Evolutionary conservation across 2,113 vertebrate genomes (phyloP), one percentile per base, ranked within the genome.

Genomic region (Microtus richardsoni): DNA sequence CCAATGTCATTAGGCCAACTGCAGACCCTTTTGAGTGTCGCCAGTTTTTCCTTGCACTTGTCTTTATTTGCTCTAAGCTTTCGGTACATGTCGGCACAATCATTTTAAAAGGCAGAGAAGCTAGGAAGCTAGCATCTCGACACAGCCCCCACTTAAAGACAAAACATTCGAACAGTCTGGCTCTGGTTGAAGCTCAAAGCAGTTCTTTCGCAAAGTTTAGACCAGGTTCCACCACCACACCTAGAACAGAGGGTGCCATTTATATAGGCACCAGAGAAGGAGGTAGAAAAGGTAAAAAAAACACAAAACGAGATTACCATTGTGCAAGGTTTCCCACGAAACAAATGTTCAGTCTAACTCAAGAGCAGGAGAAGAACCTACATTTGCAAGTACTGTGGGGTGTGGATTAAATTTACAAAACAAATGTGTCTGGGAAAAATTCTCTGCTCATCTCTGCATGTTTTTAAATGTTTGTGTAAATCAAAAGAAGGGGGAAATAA

Each of bases 61-160:
- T 80, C 28, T 52, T 30, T 24, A 52, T 52, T 49, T 6, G n/a
- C 74, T 54, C 11, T 10, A 83, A 54, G 66, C 58, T 91, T 89
- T 90, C 80, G 58, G 71, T 70, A 11, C 7, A 13, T 60, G 33
- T 85, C 54, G 68, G 33, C 36, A 79, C 0, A 54, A 52, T 49
- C 44, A 78, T 85, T 92, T 95, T 30, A 79, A 94, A 91, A 74
- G 70, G 33, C n/a, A 93, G 44, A 95, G 30, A 28, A 94, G 86
- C 82, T n/a, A 44, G 0, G 83, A 39, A 90, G 28, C 70, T 21
- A 85, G 7, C 14, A 58, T 86, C 54, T 92, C 39, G 49, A 3
- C 17, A 17, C 84, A 52, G n/a, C 12, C 39, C 14, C 16, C 41
- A 16, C 0, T 82, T 44, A 83, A 87, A 88, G 88, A 74, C 7